These are phyloP conservation scores for Drosophila bifasciata DNA, from an alignment of 1,140 invertebrate genomes.

Conservation along the genomic window DNA sequence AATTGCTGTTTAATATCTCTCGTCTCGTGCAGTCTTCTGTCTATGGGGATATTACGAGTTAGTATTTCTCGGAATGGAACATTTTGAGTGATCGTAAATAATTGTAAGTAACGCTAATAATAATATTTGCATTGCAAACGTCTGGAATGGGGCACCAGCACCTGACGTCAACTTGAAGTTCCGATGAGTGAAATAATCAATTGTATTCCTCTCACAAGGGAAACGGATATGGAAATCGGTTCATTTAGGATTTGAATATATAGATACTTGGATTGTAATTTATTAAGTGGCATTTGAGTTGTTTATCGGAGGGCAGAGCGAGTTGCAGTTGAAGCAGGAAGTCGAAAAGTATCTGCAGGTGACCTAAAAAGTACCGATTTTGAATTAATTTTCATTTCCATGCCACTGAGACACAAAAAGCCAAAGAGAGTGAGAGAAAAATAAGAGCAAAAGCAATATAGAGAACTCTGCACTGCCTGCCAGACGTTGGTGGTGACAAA, in stretches of 20 bases:
- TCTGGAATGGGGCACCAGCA: neutral
- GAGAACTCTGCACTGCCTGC: neutral
- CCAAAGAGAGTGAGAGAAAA: neutral
- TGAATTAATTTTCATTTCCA: conserved; percentile 4
- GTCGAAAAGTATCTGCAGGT: neutral
- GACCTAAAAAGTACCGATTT: conserved; percentile 1
- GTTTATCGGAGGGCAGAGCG: neutral
- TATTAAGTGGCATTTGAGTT: conserved; percentile 15
- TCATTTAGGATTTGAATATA: neutral
- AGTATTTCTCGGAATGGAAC: conserved; percentile 27
- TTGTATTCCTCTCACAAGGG: neutral
- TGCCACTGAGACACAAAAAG: conserved; percentile 10
- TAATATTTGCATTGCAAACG: conserved; percentile 49
- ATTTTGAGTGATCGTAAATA: conserved; percentile 52
- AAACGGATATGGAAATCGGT: conserved; percentile 16
- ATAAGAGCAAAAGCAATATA: conserved; percentile 23
- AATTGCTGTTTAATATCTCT: conserved; percentile 72
- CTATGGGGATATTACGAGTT: conserved; percentile 1
- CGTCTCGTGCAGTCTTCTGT: conserved; percentile 22
- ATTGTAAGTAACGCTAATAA: conserved; percentile 61
- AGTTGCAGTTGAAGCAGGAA: neutral
- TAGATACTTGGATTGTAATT: conserved; percentile 15
- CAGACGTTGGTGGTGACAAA: conserved; percentile 30
- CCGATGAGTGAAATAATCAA: conserved; percentile 26
- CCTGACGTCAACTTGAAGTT: conserved; percentile 33